Evolutionary conservation across 1,140 invertebrate genomes (phyloP).

Genomic region (Onthophagus taurus): DNA sequence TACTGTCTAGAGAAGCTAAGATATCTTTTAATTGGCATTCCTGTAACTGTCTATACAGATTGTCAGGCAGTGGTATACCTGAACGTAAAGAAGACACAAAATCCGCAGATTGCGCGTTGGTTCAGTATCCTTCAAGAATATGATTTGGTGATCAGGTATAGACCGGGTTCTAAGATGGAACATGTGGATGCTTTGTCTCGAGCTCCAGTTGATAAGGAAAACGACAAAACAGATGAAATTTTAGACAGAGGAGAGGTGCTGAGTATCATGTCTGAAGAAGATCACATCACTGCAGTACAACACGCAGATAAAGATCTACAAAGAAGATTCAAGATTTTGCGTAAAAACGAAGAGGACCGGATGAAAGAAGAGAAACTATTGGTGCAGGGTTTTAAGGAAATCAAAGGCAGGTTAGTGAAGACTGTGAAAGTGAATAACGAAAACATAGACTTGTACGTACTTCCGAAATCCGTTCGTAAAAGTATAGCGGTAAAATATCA

Average conservation of each 20-base stretch:
- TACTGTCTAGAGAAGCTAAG: constrained; percentile 22
- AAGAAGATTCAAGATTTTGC: not conserved
- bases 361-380: not conserved
- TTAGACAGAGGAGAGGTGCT: not conserved
- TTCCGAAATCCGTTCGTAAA: constrained; percentile 15
- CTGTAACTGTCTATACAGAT: constrained; percentile 34
- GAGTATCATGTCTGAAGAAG: not conserved
- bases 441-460: constrained; percentile 10
- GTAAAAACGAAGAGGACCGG: not conserved
- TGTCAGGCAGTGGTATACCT: constrained; percentile 23
- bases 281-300: not conserved
- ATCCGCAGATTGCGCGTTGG: constrained; percentile 25
- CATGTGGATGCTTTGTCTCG: constrained; percentile 32
- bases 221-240: not conserved
- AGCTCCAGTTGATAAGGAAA: constrained; percentile 3
- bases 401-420: no score
- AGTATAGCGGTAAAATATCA: constrained; percentile 12
- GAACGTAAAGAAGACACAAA: constrained; percentile 20
- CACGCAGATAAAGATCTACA: not conserved
- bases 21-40: constrained; percentile 32
- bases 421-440: constrained; percentile 4
- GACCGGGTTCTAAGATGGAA: constrained; percentile 21
- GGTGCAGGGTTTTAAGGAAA: no score
- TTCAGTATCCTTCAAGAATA: constrained; percentile 21
- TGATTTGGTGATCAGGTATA: constrained; percentile 22